Conservation (phyloP, 2,888 invertebrate species). For the Pterostichus niger region DNA sequence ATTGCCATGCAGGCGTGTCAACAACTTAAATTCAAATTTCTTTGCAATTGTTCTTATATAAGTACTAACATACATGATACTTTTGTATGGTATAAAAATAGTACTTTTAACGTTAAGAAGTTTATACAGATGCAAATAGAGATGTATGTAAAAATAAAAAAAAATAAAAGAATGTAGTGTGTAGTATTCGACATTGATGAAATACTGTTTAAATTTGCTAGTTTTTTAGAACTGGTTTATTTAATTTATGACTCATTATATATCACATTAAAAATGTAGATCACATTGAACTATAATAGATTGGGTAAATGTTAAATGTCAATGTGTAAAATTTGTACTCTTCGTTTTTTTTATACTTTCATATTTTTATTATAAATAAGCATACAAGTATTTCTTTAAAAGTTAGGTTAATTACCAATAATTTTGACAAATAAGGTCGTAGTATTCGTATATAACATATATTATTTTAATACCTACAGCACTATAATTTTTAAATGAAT, state of each 20-base stretch:
- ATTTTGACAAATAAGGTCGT: too few relatives aligned
- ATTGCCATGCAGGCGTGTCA: constrained; percentile 16
- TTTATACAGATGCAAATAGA: neutral
- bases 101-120: neutral
- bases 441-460: too few relatives aligned
- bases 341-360: too few relatives aligned
- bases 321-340: neutral
- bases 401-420: too few relatives aligned
- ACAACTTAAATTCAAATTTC: neutral
- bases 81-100: neutral
- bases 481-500: too few relatives aligned
- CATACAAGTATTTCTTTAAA: too few relatives aligned
- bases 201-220: neutral
- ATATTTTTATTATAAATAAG: too few relatives aligned
- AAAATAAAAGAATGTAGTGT: too few relatives aligned
- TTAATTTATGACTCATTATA: neutral
- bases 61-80: too few relatives aligned
- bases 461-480: too few relatives aligned
- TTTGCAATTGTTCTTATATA: neutral
- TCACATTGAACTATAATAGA: neutral
- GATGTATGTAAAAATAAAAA: constrained; percentile 1
- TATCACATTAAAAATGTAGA: constrained; percentile 4
- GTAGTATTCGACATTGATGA: neutral
- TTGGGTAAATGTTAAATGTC: constrained; percentile 1
- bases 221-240: neutral